Evolutionary conservation across 2,113 vertebrate genomes (phyloP), one percentile per base, ranked within the genome.

Genomic region (Neodontobutis hainanensis): DNA sequence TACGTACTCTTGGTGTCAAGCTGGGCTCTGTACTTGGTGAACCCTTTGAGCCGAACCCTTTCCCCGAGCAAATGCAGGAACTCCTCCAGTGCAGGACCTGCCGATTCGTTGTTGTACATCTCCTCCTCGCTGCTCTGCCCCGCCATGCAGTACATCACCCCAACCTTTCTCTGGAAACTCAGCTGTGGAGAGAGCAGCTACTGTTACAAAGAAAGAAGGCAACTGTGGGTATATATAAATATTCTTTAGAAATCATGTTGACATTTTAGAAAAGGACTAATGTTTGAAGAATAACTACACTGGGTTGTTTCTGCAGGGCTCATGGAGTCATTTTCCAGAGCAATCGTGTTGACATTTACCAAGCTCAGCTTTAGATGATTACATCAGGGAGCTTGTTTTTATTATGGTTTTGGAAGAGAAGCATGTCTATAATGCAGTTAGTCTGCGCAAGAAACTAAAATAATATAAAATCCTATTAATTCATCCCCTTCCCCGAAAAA

Each of bases 21-120:
- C 85, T 99, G 97, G 46, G 97, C 96, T 8, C 96, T 94, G 73
- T 99, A 99, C 76, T 99, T 99, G 82, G 92, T 94, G 88, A 99
- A 99, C 60, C 96, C 96, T 85, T 99, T 99, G 56, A 99, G 97
- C 32, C 96, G 88, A 72, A 99, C 95, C 12, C 95, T 88, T 77
- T 99, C 97, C 78, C 97, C 97, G 76, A 99, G 75, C 34, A 99
- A 93, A 90, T 98, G 95, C 55, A 99, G 95, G 87, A 99, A 99
- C 65, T 99, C 97, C 78, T 98, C 97, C 62, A 99, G 93, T 9
- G 95, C 96, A 0, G 94, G 94, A 42, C 96, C 95, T 0, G 97
- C 95, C 2, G 95, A 91, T 67, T 99, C 97, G 11, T 99, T 99
- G 80, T 99, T 99, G 86, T 99, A 99, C 96, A 99, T 99, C 85